These are phyloP conservation scores for Tipula confusa DNA, from an alignment of 2,888 invertebrate species.

Conservation along the genomic window DNA sequence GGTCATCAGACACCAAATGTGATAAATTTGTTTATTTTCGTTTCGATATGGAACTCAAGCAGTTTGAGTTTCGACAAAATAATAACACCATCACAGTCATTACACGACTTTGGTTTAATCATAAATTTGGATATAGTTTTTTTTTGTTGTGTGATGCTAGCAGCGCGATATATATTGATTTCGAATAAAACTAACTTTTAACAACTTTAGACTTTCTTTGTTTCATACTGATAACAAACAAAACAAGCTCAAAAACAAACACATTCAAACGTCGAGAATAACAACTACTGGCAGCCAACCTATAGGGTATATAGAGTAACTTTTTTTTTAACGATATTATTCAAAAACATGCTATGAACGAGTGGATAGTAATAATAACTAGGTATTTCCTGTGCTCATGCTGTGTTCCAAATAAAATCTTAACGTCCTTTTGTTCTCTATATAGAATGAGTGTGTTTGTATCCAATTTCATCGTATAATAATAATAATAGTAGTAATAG, in stretches of 20 bases:
- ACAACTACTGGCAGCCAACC: background rate
- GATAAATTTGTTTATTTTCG: background rate
- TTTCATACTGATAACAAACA: background rate
- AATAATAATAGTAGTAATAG: background rate
- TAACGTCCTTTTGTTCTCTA: background rate
- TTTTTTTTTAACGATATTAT: background rate
- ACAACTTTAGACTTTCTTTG: slow-evolving; percentile 12
- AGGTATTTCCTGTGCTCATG: slow-evolving; percentile 20
- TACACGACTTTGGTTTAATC: background rate
- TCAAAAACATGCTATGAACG: slow-evolving; percentile 3
- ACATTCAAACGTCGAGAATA: background rate
- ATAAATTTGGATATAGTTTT: background rate
- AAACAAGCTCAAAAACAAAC: background rate
- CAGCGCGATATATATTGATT: slow-evolving; percentile 1
- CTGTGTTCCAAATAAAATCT: background rate
- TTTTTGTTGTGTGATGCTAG: background rate
- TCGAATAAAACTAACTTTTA: background rate
- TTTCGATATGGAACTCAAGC: background rate
- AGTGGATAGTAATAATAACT: background rate
- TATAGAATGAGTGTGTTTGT: background rate
- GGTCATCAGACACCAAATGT: slow-evolving; percentile 25
- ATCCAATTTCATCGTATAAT: background rate
- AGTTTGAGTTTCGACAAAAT: background rate
- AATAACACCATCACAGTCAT: slow-evolving; percentile 1
- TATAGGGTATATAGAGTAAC: no score